Conservation (phyloP, 2,888 invertebrate species). For the Acheta domesticus region DNA sequence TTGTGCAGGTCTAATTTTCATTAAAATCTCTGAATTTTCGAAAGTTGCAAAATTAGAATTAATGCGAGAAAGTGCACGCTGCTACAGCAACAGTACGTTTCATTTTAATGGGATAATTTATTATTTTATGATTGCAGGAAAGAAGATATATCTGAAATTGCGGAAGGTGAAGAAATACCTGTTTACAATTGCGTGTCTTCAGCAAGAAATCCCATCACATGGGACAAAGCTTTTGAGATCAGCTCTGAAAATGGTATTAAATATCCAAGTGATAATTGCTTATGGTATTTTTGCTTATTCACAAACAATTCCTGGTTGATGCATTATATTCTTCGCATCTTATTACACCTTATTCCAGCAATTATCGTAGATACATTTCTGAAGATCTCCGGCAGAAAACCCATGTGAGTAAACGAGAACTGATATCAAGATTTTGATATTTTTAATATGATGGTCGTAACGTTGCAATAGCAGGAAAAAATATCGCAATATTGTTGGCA, state of each 20-base stretch:
- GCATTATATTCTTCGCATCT: conserved; percentile 55
- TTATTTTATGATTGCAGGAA: no score
- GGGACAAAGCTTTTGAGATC: conserved; percentile 63
- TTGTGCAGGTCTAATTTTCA: no score
- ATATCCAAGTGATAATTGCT: conserved; percentile 23
- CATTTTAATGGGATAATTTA: no score
- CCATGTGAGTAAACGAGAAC: conserved; percentile 41
- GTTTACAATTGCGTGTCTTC: conserved; percentile 88
- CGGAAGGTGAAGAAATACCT: conserved; percentile 48
- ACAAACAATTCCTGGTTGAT: conserved; percentile 56
- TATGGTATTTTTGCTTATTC: conserved; percentile 55
- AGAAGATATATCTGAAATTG: not conserved
- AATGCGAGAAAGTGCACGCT: no score
- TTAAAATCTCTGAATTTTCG: no score
- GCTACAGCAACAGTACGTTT: no score
- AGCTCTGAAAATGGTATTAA: conserved; percentile 53
- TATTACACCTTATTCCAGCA: conserved; percentile 71
- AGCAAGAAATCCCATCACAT: conserved; percentile 71
- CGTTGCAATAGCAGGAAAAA: no score
- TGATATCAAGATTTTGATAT: no score
- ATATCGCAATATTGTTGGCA: no score
- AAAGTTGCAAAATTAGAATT: no score
- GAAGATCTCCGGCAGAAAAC: conserved; percentile 62
- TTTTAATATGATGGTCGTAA: no score
- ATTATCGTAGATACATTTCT: conserved; percentile 61